phyloP scores from a whole-genome alignment of 1,140 invertebrate species.

The Lepidurus arcticus region DNA sequence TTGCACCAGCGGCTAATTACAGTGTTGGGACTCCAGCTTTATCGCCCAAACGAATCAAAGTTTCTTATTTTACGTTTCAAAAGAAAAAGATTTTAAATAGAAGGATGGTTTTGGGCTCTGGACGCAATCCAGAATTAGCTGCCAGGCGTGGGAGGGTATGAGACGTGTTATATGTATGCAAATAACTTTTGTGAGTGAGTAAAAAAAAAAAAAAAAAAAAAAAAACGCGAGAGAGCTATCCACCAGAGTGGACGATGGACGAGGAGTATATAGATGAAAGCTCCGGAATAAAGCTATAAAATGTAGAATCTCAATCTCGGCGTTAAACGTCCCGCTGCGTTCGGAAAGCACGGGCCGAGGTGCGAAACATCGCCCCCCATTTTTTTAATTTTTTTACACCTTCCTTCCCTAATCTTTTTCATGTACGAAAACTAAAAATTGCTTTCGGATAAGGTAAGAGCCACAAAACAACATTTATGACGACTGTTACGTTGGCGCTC shows the following conservation, averaged over 20 bases:
- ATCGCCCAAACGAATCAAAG: not conserved
- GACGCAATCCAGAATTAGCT: not conserved
- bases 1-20: not conserved
- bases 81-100: not conserved
- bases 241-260: not conserved
- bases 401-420: not conserved
- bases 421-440: not conserved
- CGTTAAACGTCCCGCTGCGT: constrained; percentile 6
- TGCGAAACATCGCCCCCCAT: not conserved
- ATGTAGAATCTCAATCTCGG: constrained; percentile 18
- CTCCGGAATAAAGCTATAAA: constrained; percentile 8
- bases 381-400: constrained; percentile 7
- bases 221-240: not conserved
- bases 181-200: not conserved
- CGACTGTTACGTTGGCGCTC: constrained; percentile 17
- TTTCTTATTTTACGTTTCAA: not conserved
- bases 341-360: not conserved
- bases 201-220: constrained; percentile 12
- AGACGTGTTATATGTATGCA: constrained; percentile 10
- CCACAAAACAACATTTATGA: constrained; percentile 18
- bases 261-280: not conserved
- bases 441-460: not conserved
- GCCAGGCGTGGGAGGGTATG: not conserved
- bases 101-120: not conserved
- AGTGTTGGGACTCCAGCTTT: not conserved